These are phyloP conservation scores for Dermatemys mawii DNA, from an alignment of 2,113 vertebrate species.

Conservation along the genomic window DNA sequence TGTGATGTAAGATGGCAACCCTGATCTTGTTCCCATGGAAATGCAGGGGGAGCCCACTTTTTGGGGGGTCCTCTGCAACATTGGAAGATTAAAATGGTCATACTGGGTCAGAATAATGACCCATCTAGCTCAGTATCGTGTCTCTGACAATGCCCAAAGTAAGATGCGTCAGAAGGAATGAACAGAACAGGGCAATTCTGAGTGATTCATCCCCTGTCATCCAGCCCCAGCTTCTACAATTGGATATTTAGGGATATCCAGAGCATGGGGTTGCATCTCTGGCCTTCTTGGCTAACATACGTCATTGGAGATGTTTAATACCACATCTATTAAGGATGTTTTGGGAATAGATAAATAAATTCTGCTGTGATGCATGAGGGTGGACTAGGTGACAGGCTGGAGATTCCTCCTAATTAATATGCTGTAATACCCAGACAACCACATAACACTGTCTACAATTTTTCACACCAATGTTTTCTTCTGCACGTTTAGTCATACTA, in stretches of 20 bases:
- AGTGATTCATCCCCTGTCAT: neutral
- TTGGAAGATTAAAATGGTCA: neutral
- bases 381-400: slow-evolving; percentile 49
- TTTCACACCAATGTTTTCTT: slow-evolving; percentile 20
- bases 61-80: neutral
- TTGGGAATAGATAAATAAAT: slow-evolving; percentile 39
- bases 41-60: neutral
- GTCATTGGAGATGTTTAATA: slow-evolving; percentile 33
- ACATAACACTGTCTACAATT: slow-evolving; percentile 51
- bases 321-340: slow-evolving; percentile 55
- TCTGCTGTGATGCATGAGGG: slow-evolving; percentile 46
- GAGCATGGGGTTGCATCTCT: neutral
- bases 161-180: neutral
- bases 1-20: neutral
- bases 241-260: neutral
- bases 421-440: slow-evolving; percentile 30
- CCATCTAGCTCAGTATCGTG: neutral
- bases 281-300: neutral
- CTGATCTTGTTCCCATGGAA: neutral
- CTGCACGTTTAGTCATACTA: neutral
- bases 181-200: neutral
- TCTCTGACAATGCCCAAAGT: neutral
- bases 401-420: slow-evolving; percentile 59
- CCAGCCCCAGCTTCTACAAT: neutral
- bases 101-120: neutral